Percentiles rank a stretch among this genome's conserved stretches.
Evolutionary conservation across 2,888 invertebrate genomes (phyloP).

Genomic region (Muschampia staudingeri): DNA sequence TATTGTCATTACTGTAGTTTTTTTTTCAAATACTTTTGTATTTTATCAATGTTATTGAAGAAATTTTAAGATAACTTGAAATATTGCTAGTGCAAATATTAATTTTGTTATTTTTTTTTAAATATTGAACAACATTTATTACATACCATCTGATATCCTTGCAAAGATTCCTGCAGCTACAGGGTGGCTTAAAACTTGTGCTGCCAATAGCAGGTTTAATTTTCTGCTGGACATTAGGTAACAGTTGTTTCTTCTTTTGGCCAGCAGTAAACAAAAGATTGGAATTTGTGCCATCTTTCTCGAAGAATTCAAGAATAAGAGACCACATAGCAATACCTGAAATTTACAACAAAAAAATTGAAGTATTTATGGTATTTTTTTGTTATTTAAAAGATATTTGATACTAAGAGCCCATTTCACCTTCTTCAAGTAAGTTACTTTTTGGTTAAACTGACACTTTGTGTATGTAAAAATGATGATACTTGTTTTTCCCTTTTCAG

Average conservation of each 20-base stretch:
- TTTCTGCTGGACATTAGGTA: neutral
- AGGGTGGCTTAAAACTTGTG: neutral
- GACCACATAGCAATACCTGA: neutral
- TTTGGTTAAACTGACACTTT: no score
- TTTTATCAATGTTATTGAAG: neutral
- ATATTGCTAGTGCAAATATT: neutral
- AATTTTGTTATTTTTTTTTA: neutral
- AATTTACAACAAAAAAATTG: neutral
- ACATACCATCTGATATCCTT: neutral
- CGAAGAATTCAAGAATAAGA: neutral
- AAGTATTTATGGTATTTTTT: no score
- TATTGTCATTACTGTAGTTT: no score
- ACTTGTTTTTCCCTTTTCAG: no score
- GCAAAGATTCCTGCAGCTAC: neutral
- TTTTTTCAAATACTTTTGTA: no score
- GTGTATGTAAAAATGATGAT: no score
- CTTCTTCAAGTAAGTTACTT: no score
- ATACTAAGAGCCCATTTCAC: no score
- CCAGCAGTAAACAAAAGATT: neutral
- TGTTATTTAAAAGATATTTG: no score
- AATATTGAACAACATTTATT: no score
- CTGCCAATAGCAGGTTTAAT: neutral
- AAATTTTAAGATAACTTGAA: neutral
- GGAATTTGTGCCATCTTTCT: neutral
- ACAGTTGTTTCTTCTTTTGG: neutral